Evolutionary conservation across 2,888 invertebrate species (phyloP).

Genomic region (Pandemis corylana): DNA sequence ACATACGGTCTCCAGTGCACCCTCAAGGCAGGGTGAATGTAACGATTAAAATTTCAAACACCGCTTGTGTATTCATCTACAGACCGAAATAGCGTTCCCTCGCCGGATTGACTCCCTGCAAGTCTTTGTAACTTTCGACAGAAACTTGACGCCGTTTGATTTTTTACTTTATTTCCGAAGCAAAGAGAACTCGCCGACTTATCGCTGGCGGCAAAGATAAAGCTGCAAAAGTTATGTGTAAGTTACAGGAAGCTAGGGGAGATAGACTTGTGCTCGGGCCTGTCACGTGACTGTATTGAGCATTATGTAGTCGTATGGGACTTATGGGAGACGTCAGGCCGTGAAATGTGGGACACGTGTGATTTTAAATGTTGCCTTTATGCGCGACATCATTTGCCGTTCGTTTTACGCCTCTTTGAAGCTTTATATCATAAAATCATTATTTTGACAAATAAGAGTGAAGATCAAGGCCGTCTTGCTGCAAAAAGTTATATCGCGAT

Average conservation of each 20-base stretch:
- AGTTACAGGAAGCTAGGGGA: conserved; percentile 79
- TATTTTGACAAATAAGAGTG: too few species aligned
- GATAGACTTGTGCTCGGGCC: conserved; percentile 68
- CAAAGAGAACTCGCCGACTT: conserved; percentile 50
- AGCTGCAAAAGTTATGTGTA: conserved; percentile 65
- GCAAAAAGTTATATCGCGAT: too few species aligned
- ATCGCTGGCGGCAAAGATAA: conserved; percentile 50
- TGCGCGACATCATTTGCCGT: neutral
- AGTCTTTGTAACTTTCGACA: conserved; percentile 55
- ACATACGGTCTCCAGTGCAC: conserved; percentile 69
- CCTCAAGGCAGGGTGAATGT: conserved; percentile 80
- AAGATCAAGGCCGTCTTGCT: too few species aligned
- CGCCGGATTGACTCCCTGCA: conserved; percentile 68
- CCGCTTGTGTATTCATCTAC: conserved; percentile 72
- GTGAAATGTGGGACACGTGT: conserved; percentile 64
- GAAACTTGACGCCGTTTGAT: conserved; percentile 51
- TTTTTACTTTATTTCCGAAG: conserved; percentile 60
- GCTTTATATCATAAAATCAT: too few species aligned
- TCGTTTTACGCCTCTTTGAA: too few species aligned
- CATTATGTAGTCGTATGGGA: conserved; percentile 65
- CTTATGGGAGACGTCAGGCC: conserved; percentile 60
- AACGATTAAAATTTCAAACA: conserved; percentile 84
- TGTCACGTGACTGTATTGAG: conserved; percentile 72
- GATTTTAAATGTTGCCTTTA: conserved; percentile 30
- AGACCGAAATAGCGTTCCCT: conserved; percentile 79